Percentiles rank a stretch among this genome's conserved stretches.
These are phyloP conservation scores for Pedicia rivosa DNA, from an alignment of 2,888 invertebrate species.

Conservation along the genomic window DNA sequence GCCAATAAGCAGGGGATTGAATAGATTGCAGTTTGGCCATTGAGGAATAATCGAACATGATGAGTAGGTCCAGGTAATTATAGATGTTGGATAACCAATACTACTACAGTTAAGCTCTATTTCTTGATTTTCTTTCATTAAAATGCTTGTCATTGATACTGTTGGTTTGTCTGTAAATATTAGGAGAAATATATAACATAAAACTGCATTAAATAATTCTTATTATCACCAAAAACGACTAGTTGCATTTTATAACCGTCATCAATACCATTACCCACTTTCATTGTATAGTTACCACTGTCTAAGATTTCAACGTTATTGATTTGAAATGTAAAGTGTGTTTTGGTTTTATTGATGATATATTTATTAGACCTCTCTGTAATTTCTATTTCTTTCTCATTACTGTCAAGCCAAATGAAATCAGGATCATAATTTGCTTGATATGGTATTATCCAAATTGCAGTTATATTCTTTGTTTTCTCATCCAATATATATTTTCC, in stretches of 20 bases:
- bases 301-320: conserved; percentile 34
- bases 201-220: background rate
- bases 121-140: conserved; percentile 29
- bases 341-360: conserved; percentile 18
- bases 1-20: conserved; percentile 8
- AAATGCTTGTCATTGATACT: conserved; percentile 24
- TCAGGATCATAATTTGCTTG: conserved; percentile 37
- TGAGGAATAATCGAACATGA: conserved; percentile 28
- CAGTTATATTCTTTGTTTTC: conserved; percentile 21
- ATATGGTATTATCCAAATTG: conserved; percentile 36
- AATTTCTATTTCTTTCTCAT: background rate
- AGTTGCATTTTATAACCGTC: conserved; percentile 34
- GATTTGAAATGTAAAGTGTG: conserved; percentile 31
- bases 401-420: conserved; percentile 33
- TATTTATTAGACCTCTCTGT: conserved; percentile 7
- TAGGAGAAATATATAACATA: background rate
- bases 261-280: conserved; percentile 33
- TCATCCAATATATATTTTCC: conserved; percentile 19
- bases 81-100: conserved; percentile 38
- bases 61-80: conserved; percentile 37
- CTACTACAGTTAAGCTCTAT: conserved; percentile 35
- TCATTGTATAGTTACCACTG: conserved; percentile 40
- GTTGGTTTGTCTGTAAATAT: conserved; percentile 33
- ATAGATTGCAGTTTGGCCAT: conserved; percentile 23
- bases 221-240: conserved; percentile 32